phyloP scores from a whole-genome alignment of 2,888 invertebrate species.

The Epiperipatus broadwayi region DNA sequence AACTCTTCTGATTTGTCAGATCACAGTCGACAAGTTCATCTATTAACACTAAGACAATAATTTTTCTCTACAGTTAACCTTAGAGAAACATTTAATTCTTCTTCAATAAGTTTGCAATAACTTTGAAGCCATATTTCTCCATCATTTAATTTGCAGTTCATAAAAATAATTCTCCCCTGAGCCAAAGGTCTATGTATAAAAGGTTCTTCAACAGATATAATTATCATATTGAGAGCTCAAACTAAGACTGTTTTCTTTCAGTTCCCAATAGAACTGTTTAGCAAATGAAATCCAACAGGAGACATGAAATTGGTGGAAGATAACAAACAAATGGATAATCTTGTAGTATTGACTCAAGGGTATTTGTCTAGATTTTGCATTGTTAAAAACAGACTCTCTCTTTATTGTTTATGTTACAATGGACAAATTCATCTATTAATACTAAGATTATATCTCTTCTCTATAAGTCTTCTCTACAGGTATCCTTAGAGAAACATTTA shows the following conservation, averaged over 20 bases:
- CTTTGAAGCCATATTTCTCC: conserved; percentile 73
- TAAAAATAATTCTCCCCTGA: conserved; percentile 74
- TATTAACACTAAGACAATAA: too few species aligned
- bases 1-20: too few species aligned
- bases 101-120: conserved; percentile 42
- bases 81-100: too few species aligned
- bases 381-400: conserved; percentile 68
- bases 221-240: conserved; percentile 27
- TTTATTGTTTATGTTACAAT: conserved; percentile 78
- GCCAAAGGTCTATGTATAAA: conserved; percentile 58
- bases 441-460: too few species aligned
- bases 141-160: conserved; percentile 79
- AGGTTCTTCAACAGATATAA: conserved; percentile 56
- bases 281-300: conserved; percentile 97
- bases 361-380: conserved; percentile 60
- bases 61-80: too few species aligned
- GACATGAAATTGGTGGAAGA: conserved; percentile 53
- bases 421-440: conserved; percentile 43
- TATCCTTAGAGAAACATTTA: too few species aligned
- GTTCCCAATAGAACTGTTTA: conserved; percentile 72
- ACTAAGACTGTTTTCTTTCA: conserved; percentile 38
- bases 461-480: too few species aligned
- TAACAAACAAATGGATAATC: conserved; percentile 62
- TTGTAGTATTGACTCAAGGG: conserved; percentile 67
- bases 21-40: too few species aligned